These are phyloP conservation scores for Agrochola lychnidis DNA, from an alignment of 2,888 invertebrate genomes.

Conservation along the genomic window DNA sequence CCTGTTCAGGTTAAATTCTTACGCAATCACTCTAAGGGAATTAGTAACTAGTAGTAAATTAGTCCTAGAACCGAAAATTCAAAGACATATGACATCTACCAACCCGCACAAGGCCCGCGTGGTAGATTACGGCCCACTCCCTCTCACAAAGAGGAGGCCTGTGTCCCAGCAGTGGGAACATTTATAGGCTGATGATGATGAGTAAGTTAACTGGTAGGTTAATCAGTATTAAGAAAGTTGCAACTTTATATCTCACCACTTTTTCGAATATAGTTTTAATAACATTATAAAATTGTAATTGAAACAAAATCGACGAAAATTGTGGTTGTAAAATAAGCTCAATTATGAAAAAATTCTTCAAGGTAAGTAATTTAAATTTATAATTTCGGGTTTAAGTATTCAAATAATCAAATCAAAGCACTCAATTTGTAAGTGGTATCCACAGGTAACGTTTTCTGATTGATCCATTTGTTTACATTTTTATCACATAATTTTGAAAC, in stretches of 20 bases:
- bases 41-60: background rate
- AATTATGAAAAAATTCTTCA: background rate
- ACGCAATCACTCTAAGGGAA: too few relatives aligned
- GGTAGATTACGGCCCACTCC: too few relatives aligned
- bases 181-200: too few relatives aligned
- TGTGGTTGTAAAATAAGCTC: too few relatives aligned
- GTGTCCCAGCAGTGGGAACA: too few relatives aligned
- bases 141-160: too few relatives aligned
- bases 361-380: background rate
- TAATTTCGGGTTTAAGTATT: background rate
- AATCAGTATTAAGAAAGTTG: background rate
- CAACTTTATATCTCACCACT: background rate
- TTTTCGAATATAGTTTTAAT: background rate
- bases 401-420: background rate
- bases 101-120: too few relatives aligned
- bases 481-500: background rate
- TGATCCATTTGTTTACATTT: conserved; percentile 1
- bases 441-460: background rate
- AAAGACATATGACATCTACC: too few relatives aligned
- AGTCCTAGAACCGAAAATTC: too few relatives aligned
- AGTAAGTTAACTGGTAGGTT: background rate
- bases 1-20: background rate
- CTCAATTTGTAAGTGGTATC: background rate
- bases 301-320: background rate
- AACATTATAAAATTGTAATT: background rate